Conservation (phyloP, 2,888 invertebrate genomes). For the Andrena bicolor region DNA sequence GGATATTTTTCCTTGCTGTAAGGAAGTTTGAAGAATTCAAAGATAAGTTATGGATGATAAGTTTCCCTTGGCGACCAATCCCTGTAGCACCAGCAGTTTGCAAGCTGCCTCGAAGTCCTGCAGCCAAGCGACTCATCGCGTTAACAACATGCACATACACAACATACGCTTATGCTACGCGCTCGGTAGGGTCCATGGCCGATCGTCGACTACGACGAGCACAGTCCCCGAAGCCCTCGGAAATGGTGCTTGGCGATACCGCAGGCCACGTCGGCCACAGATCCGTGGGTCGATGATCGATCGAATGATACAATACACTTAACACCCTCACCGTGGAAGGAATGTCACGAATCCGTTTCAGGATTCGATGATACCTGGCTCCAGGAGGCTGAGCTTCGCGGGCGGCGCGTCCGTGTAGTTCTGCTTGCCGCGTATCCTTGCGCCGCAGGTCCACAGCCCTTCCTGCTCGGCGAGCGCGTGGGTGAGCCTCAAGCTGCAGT, state of each 20-base stretch:
- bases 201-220: slow-evolving; percentile 36
- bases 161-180: slow-evolving; percentile 27
- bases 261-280: slow-evolving; percentile 40
- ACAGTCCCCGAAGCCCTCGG: slow-evolving; percentile 1
- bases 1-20: background rate
- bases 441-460: slow-evolving; percentile 84
- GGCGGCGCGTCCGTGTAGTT: slow-evolving; percentile 83
- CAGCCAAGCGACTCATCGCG: slow-evolving; percentile 19
- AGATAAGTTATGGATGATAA: background rate
- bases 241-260: background rate
- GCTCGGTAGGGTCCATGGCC: slow-evolving; percentile 40
- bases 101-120: background rate
- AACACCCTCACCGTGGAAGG: slow-evolving; percentile 62
- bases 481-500: slow-evolving; percentile 82
- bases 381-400: slow-evolving; percentile 82
- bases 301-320: slow-evolving; percentile 36
- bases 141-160: slow-evolving; percentile 13
- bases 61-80: background rate
- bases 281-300: slow-evolving; percentile 52
- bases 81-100: background rate
- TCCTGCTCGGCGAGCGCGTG: slow-evolving; percentile 82
- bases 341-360: slow-evolving; percentile 68
- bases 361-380: slow-evolving; percentile 83
- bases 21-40: background rate
- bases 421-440: slow-evolving; percentile 77